Base-by-base conservation (phyloP, 2,888 invertebrate genomes). In the Xestia ashworthii region DNA sequence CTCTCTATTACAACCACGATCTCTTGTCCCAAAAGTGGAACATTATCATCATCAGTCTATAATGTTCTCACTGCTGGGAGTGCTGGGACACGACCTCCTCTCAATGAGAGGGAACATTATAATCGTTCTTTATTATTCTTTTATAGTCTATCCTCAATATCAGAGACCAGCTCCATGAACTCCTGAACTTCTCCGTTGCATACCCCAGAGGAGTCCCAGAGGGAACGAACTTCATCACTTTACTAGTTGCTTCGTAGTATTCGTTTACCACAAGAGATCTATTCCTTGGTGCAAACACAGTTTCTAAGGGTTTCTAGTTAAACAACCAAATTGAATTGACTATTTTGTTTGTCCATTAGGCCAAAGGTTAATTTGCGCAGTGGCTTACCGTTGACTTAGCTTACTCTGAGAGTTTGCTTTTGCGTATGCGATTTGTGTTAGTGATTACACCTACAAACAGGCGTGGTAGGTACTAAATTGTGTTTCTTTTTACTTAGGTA, bases 261-360 rank as follows among this genome's bases (percentile, higher is more conserved):
- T 44, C 32, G 46, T 71, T 38, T 19, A 71, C 5, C 71, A 12
- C 12, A 12, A 38, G n/a, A 38, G 70, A 48, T 46, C 6, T 22
- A 70, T 44, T 64, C 44, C 25, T 53, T 22, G 14, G 6, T 68
- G 50, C 19, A 22, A 8, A 19, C 50, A 22, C 50, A 50, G 19
- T 50, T 19, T 19, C 50, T 19, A 8, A 50, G 8, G 6, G 48
- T 16, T 44, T 32, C 32, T 32, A 32, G 32, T 32, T 32, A n/a
- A n/a, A n/a, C 32, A 32, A 32, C 32, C 32, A 32, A 32, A 32
- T 32, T 32, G 32, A 2, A 32, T 3, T 32, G 32, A 32, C 38
- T 67, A 22, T 50, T 38, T n/a, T 32, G 32, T 64, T 64, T 25
- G 12, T 22, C n/a, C 44, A 62, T 74, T 75, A 5, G 44, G 74